Evolutionary conservation across 2,888 invertebrate genomes (phyloP), one percentile per base, ranked within the genome.

Genomic region (Lasioglossum villosulum): DNA sequence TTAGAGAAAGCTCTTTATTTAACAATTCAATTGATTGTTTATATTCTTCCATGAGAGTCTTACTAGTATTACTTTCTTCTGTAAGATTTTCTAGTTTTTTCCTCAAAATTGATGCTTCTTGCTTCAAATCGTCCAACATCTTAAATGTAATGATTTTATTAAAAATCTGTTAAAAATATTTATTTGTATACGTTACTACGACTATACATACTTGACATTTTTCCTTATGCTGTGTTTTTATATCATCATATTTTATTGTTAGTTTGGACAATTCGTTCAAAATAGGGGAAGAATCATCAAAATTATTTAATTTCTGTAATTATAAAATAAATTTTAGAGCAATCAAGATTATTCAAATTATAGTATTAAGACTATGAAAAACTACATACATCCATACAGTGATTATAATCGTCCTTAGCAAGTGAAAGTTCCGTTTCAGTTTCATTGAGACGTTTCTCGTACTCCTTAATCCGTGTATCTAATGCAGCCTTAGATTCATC

Each of bases 131-230:
- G 71, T 83, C 78, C 2, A 88, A 34, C 42, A 70, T 80, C 84
- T 86, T 66, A 3, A 76, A 81, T 84, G 68, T 19, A 68, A 30
- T 27, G 37, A 19, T 74, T 56, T 45, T 34, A 37, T 39, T 45
- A 45, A 34, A 59, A 68, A n/a, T 37, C 6, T 23, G 70, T n/a
- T 16, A n/a, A n/a, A 63, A 42, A 42, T 63, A 39, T 30, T 16
- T n/a, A 42, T 45, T 34, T 34, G 4, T 23, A 19, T 23, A 42
- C 4, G 0, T 30, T 30, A 56, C 39, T 27, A 68, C 5, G 12
- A 70, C 23, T n/a, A 42, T 85, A 82, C 85, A 3, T 74, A 86
- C 85, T 59, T 27, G 56, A 75, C 78, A 86, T 66, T 90, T 81
- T 30, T 85, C 72, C 72, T 83, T 72, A 4, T 82, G 80, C 37